phyloP scores from a whole-genome alignment of 2,797 vertebrate species.

The Hirundo rustica region DNA sequence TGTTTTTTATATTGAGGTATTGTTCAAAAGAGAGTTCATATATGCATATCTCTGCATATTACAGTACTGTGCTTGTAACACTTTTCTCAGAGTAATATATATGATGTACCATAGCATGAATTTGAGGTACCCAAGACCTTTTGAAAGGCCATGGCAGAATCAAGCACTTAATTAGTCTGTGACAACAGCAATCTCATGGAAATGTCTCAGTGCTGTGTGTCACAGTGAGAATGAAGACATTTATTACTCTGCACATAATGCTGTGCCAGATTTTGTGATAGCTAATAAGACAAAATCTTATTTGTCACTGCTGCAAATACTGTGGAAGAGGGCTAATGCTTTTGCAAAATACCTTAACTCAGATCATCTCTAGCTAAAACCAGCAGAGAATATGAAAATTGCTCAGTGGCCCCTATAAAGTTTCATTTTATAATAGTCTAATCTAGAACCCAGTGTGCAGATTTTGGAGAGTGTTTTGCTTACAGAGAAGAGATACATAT shows the following conservation, averaged over 20 bases:
- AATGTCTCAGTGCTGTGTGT: not conserved
- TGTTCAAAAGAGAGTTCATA: not conserved
- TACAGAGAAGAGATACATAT: not conserved
- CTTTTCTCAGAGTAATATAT: not conserved
- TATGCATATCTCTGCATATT: not conserved
- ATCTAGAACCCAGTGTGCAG: not conserved
- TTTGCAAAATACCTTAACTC: not conserved
- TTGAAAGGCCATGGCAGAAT: not conserved
- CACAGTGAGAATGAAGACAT: not conserved
- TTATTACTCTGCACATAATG: not conserved
- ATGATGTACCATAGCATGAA: not conserved
- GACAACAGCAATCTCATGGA: not conserved
- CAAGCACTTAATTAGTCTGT: not conserved
- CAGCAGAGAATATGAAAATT: not conserved
- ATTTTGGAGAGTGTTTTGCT: not conserved
- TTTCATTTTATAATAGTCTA: not conserved
- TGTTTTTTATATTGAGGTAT: not conserved
- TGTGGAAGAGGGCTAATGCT: not conserved
- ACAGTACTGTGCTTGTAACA: not conserved
- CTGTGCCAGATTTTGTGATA: not conserved
- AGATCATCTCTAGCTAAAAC: not conserved
- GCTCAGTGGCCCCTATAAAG: not conserved
- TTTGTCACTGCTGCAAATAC: not conserved
- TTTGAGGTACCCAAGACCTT: not conserved
- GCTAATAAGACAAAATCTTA: not conserved